Evolutionary conservation across 2,113 vertebrate species (phyloP), one percentile per base, ranked within the genome.

Genomic region (Charina bottae): DNA sequence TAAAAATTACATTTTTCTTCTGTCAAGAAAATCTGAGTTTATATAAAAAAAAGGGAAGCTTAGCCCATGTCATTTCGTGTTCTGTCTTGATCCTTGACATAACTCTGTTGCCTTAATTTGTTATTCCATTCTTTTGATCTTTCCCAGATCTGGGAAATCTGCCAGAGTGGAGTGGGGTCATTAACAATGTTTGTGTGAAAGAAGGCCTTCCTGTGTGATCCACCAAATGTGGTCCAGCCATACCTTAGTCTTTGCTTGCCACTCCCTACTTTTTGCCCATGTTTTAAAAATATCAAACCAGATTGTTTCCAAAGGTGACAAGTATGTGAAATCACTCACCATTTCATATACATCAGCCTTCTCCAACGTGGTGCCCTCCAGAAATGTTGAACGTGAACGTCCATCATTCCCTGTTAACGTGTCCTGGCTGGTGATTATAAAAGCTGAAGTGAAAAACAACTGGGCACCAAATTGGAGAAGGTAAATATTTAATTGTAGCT

Each of bases 61-160:
- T 49, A 60, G 55, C 56, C 42, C 88, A 23, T 33, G 56, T 28
- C 26, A 1, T 54, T 19, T 6, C 21, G 10, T 64, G 3, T 37
- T 54, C 59, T 64, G 46, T 64, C 59, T 86, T 91, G 58, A 85
- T 55, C 83, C 33, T 68, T 33, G 83, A 86, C 53, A 24, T 15
- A 24, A 54, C 58, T 49, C 53, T 91, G 58, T 91, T 91, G 59
- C 59, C 49, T 86, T 64, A 91, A 54, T 85, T 90, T 85, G 56
- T 60, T 60, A n/a, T 26, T 60, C 89, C 19, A 46, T 83, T 90
- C 58, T 91, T 85, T 90, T 86, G 83, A 86, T 86, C 83, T 86
- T 13, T 60, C 24, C 59, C 21, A 37, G 46, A n/a, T 91, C 83
- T 91, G 58, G 58, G 83, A 85, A 23, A 49, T 86, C 46, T 64